phyloP scores from a whole-genome alignment of 53 echinoderm and acorn worm genomes.

The Paelopatides confundens region DNA sequence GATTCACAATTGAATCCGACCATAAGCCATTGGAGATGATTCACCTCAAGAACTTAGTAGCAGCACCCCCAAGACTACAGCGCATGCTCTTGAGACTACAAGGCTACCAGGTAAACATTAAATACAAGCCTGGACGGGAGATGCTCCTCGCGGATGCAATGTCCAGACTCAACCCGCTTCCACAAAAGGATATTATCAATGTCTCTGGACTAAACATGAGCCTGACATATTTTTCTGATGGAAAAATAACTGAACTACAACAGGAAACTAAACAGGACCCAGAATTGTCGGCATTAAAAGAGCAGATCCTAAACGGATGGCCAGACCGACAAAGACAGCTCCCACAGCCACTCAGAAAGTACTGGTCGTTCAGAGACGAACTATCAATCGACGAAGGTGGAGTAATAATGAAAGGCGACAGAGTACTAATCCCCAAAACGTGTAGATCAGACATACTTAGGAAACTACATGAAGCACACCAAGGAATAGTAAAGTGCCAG shows the following conservation, averaged over 20 bases:
- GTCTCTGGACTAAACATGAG: background rate
- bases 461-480: slow-evolving; percentile 22
- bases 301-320: slow-evolving; percentile 44
- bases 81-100: slow-evolving; percentile 63
- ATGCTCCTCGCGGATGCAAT: slow-evolving; percentile 62
- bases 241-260: slow-evolving; percentile 39
- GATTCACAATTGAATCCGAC: slow-evolving; percentile 72
- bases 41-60: slow-evolving; percentile 62
- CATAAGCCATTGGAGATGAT: slow-evolving; percentile 87
- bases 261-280: slow-evolving; percentile 55
- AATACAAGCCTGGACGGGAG: slow-evolving; percentile 68
- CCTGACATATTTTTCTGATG: slow-evolving; percentile 48
- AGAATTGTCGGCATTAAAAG: slow-evolving; percentile 34
- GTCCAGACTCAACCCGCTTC: background rate
- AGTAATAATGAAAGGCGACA: slow-evolving; percentile 22
- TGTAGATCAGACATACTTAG: background rate
- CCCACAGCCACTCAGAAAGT: background rate
- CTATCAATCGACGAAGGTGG: slow-evolving; percentile 1
- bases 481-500: slow-evolving; percentile 38
- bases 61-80: slow-evolving; percentile 76
- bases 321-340: slow-evolving; percentile 48
- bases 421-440: slow-evolving; percentile 20
- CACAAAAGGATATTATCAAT: background rate
- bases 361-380: slow-evolving; percentile 23
- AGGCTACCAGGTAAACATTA: slow-evolving; percentile 66